phyloP scores from a whole-genome alignment of 1,140 invertebrate species.

The Ostrea edulis region DNA sequence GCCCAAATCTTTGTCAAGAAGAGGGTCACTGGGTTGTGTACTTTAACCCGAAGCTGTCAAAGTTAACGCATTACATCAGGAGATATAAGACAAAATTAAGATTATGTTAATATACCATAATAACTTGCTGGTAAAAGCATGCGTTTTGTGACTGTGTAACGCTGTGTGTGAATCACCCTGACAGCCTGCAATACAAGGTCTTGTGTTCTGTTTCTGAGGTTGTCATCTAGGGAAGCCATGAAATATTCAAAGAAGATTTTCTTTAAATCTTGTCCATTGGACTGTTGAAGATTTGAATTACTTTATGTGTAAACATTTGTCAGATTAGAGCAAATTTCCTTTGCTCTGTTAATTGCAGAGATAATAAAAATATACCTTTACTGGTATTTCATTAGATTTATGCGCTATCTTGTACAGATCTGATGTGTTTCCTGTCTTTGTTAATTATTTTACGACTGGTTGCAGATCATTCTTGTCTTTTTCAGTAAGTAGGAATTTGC shows the following conservation, averaged over 20 bases:
- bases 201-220: neutral
- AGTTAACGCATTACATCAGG: slow-evolving; percentile 21
- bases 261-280: neutral
- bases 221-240: neutral
- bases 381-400: too few species aligned
- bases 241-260: neutral
- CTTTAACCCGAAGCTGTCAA: slow-evolving; percentile 17
- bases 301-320: neutral
- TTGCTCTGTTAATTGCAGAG: too few species aligned
- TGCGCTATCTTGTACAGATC: too few species aligned
- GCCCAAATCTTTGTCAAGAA: slow-evolving; percentile 24
- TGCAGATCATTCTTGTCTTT: too few species aligned
- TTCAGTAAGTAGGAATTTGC: too few species aligned
- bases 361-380: too few species aligned
- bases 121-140: neutral
- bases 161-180: slow-evolving; percentile 9
- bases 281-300: neutral
- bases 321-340: too few species aligned
- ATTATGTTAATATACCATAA: slow-evolving; percentile 11
- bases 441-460: too few species aligned
- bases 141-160: neutral
- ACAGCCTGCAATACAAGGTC: neutral
- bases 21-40: neutral
- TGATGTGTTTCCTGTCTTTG: too few species aligned
- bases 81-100: slow-evolving; percentile 27